Base-by-base conservation (phyloP, 1,140 invertebrate species). In the Aphidius ervi region DNA sequence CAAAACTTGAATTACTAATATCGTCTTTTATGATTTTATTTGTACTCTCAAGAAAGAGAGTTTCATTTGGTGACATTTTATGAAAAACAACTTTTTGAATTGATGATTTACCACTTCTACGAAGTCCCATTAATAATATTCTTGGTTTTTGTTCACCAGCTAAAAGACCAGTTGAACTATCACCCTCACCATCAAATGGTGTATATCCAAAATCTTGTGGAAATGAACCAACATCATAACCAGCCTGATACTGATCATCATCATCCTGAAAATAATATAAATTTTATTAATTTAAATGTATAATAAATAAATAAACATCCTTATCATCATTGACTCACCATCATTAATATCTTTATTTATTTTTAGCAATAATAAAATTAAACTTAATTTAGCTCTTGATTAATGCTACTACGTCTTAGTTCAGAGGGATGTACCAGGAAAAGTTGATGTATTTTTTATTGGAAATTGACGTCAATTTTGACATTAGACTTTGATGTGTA, bases 61-160 rank as follows among this genome's bases (percentile, higher is more conserved):
- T 99, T 82, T 99, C 97, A 82, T 99, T 99, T 7, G 98, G 98
- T 9, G 96, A 97, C 93, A 99, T 99, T 84, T 99, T 99, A 73
- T 99, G 97, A 81, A 99, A 99, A 9, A 99, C 97, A 7, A 99
- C 98, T 84, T 99, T 99, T 77, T 98, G 94, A 73, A 99, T 99
- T 3, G 97, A 99, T n/a, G 97, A 98, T 81, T 99, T 99, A 61
- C 98, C 98, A 78, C 96, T 98, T 75, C 97, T 96, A 74, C 95
- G 84, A 39, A 98, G 82, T 9, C 96, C 97, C 95, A 99, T 98
- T 41, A 99, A 81, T 39, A 98, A 78, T 69, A 99, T 97, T 68
- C 94, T 86, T 39, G 97, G 96, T 74, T 94, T 95, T 70, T 90
- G 86, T 72, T 92, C 90, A 49, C 82, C 79, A 67, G 84, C 75